Evolutionary conservation across 2,113 vertebrate species (phyloP).

Genomic region (Oncorhynchus kisutch): DNA sequence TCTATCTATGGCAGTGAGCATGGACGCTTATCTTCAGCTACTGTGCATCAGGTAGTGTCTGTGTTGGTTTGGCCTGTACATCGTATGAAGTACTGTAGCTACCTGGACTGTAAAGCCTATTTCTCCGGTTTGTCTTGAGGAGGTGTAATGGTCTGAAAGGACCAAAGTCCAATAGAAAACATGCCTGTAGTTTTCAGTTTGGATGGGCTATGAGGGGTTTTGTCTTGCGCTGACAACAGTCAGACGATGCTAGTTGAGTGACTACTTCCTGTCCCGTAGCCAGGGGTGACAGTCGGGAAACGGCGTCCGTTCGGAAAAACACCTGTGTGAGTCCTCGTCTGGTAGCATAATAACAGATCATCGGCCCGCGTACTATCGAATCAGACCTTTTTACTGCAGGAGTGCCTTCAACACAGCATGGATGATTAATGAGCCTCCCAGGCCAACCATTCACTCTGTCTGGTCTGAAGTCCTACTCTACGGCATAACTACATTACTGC

Average conservation of each 20-base stretch:
- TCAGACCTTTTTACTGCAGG: slow-evolving; percentile 27
- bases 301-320: slow-evolving; percentile 36
- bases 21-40: background rate
- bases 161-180: too few relatives aligned
- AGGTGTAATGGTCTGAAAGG: background rate
- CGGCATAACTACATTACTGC: background rate
- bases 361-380: slow-evolving; percentile 46
- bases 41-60: background rate
- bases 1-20: background rate
- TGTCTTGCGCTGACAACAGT: slow-evolving; percentile 36
- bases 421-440: slow-evolving; percentile 58
- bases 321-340: slow-evolving; percentile 34
- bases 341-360: slow-evolving; percentile 63
- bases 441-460: slow-evolving; percentile 40
- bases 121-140: background rate
- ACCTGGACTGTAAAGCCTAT: too few relatives aligned
- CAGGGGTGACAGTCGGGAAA: slow-evolving; percentile 26
- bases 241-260: slow-evolving; percentile 31
- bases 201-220: background rate
- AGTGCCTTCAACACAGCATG: slow-evolving; percentile 40
- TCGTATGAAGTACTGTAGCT: background rate
- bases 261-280: slow-evolving; percentile 42
- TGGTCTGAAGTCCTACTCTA: slow-evolving; percentile 32
- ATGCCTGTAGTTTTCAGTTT: background rate
- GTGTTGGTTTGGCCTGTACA: background rate